Base-by-base conservation (phyloP, 2,113 vertebrate genomes). In the Labrus mixtus region DNA sequence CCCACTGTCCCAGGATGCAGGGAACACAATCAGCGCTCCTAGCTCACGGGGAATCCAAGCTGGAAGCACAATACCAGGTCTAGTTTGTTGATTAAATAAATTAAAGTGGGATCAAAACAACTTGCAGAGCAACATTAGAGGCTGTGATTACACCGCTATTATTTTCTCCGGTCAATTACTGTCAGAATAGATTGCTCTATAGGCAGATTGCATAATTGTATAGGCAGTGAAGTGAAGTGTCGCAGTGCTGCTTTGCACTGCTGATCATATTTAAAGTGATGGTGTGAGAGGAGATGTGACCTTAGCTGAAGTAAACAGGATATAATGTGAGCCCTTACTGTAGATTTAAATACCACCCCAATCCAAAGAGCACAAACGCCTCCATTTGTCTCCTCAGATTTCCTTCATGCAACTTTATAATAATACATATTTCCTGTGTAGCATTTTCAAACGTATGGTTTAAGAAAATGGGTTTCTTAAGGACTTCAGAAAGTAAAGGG, bases 71-170 rank as follows among this genome's bases (percentile, higher is more conserved):
- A 50, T 37, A 59, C 78, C 67, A 57, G 67, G 22, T 72, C 83
- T 73, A 11, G 45, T 78, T 69, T 82, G 78, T 84, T 87, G 76
- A 80, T 87, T 81, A 78, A 85, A 78, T 73, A 74, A 85, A 87
- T 90, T 69, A 84, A 81, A 77, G 45, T 45, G 56, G 70, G 78
- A 87, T 82, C 80, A 72, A 73, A 62, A 68, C 82, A 78, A 85
- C 68, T 69, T 76, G 59, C 82, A 70, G 64, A 76, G 80, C 78
- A 41, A 41, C 64, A 66, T 78, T 71, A 85, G 78, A 75, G 73
- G 50, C 74, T 41, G 60, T 77, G 81, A 87, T 89, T 79, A 77
- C 20, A 17, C 68, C 0, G 1, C 79, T 73, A 70, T 76, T 87
- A 59, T 84, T 77, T 68, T 56, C 86, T 87, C 78, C 66, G 70